Evolutionary conservation across 2,113 vertebrate species (phyloP).

Genomic region (Gymnogyps californianus): DNA sequence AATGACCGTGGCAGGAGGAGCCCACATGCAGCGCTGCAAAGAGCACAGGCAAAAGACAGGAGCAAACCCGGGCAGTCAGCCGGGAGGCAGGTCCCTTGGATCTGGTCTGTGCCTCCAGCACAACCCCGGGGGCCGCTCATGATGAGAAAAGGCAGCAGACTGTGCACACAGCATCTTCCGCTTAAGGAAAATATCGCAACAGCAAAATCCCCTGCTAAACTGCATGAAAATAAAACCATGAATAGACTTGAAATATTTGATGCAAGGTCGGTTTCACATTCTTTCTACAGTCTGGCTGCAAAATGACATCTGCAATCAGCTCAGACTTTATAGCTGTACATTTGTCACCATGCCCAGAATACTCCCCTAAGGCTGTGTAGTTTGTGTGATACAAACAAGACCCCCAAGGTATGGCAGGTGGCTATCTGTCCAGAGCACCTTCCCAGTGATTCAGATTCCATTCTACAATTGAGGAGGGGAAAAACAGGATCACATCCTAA

Average conservation of each 20-base stretch:
- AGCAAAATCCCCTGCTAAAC: background rate
- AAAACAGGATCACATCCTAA: background rate
- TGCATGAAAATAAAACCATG: background rate
- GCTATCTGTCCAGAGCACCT: background rate
- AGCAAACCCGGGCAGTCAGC: fast-evolving
- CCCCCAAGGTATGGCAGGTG: background rate
- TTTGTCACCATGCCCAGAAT: background rate
- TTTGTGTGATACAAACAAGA: background rate
- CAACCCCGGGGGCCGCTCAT: background rate
- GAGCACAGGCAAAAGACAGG: background rate
- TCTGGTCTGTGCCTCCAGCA: background rate
- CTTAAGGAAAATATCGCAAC: background rate
- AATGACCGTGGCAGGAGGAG: background rate
- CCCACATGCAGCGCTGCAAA: background rate
- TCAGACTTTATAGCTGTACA: background rate
- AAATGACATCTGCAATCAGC: background rate
- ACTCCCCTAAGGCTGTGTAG: background rate
- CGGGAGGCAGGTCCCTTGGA: background rate
- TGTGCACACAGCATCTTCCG: background rate
- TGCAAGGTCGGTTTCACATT: background rate
- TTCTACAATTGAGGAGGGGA: background rate
- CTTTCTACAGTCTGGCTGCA: background rate
- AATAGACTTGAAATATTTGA: background rate
- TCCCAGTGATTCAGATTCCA: background rate
- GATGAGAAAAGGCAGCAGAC: background rate